Conservation (phyloP, 35 echinoderm and acorn worm species). For the Lytechinus pictus region DNA sequence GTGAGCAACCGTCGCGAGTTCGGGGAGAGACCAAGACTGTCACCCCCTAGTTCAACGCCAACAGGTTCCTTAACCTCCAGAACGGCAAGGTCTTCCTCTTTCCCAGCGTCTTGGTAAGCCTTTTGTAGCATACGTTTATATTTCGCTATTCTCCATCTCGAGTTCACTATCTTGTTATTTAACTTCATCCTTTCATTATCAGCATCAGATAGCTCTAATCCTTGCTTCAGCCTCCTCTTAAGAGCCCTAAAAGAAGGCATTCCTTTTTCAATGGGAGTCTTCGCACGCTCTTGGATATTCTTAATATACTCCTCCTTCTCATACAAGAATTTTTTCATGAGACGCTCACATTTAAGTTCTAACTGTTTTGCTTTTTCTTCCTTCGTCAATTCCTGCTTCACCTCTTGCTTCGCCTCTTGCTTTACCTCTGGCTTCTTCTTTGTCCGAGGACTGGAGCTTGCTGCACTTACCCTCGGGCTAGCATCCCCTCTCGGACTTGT, state of each 20-base stretch:
- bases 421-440: not conserved
- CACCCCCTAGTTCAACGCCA: not conserved
- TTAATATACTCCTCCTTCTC: conserved; percentile 11
- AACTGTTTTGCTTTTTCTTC: conserved; percentile 1
- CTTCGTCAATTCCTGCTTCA: not conserved
- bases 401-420: not conserved
- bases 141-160: not conserved
- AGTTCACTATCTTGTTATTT: not conserved
- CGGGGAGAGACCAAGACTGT: not conserved
- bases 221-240: not conserved
- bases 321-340: conserved; percentile 31
- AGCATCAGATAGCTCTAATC: not conserved
- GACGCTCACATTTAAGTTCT: conserved; percentile 21
- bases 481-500: not conserved
- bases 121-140: not conserved
- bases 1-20: conserved; percentile 15
- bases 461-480: not conserved
- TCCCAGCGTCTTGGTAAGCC: not conserved
- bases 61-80: not conserved
- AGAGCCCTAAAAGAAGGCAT: not conserved
- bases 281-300: not conserved
- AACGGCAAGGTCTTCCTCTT: not conserved
- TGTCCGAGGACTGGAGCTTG: not conserved
- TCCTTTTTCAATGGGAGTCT: not conserved
- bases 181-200: conserved; percentile 52